Conservation (phyloP, 1,140 invertebrate genomes). For the Listronotus bonariensis region DNA sequence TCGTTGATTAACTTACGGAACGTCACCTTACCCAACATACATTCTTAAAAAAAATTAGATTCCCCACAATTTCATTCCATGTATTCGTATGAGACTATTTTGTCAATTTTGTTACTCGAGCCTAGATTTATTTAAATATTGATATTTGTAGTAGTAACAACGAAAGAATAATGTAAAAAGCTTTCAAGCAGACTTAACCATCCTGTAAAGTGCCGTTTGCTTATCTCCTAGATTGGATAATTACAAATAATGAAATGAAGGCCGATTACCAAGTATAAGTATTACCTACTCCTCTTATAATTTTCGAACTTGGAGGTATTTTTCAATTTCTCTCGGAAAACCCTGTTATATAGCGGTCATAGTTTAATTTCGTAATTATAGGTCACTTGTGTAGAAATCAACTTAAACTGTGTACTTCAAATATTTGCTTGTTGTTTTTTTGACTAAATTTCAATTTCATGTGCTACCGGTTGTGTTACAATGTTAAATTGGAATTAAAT, state of each 20-base stretch:
- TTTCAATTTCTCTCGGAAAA: slow-evolving; percentile 25
- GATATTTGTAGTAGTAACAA: no score
- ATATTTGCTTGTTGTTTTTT: slow-evolving; percentile 6
- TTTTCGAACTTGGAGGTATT: slow-evolving; percentile 10
- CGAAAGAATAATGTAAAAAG: no score
- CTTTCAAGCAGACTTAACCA: slow-evolving; percentile 4
- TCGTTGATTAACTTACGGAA: no score
- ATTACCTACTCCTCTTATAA: slow-evolving; percentile 14
- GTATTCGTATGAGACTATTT: no score
- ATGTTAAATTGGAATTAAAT: no score
- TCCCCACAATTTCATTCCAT: no score
- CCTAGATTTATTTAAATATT: no score
- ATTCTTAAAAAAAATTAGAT: no score
- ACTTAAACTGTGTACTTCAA: slow-evolving; percentile 28
- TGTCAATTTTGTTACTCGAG: no score
- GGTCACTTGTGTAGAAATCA: slow-evolving; percentile 18
- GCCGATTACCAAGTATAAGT: slow-evolving; percentile 15
- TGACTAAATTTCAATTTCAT: not conserved
- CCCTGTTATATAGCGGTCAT: slow-evolving; percentile 10
- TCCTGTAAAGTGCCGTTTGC: slow-evolving; percentile 30
- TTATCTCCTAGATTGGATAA: slow-evolving; percentile 45
- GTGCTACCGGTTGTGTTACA: no score
- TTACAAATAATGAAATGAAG: slow-evolving; percentile 33
- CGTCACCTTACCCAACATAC: no score
- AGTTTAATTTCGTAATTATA: slow-evolving; percentile 20